Conservation (phyloP, 1,140 invertebrate species). For the Drosophila littoralis region DNA sequence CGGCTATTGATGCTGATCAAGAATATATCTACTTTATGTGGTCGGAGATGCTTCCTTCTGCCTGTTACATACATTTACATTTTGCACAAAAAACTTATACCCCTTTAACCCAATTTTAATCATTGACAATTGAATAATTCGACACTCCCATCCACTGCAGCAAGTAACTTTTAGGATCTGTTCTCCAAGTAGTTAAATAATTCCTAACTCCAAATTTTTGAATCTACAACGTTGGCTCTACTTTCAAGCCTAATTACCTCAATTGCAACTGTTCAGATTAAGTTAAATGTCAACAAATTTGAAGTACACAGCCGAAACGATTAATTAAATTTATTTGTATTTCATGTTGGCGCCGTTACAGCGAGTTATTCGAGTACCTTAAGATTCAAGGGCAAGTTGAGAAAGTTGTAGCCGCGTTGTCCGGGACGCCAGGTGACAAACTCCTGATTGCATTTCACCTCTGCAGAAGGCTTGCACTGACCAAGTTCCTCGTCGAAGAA, state of each 20-base stretch:
- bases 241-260: conserved; percentile 53
- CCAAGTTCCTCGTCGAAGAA: conserved; percentile 33
- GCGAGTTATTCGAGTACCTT: conserved; percentile 42
- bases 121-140: no score
- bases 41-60: no score
- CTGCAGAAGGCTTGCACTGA: conserved; percentile 11
- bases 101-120: no score
- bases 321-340: conserved; percentile 10
- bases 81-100: no score
- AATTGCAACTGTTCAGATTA: conserved; percentile 51
- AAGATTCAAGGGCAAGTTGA: conserved; percentile 50
- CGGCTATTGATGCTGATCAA: no score
- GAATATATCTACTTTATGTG: no score
- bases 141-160: no score
- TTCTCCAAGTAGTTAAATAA: no score
- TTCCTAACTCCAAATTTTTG: no score
- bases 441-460: conserved; percentile 48
- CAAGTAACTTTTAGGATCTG: no score
- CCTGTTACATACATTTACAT: no score
- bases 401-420: conserved; percentile 23
- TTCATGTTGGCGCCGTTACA: neutral
- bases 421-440: conserved; percentile 61
- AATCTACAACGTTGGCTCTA: conserved; percentile 45
- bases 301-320: conserved; percentile 1
- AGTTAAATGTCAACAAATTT: conserved; percentile 56